These are phyloP conservation scores for Ibycter americanus DNA, from an alignment of 2,797 vertebrate species.

Conservation along the genomic window DNA sequence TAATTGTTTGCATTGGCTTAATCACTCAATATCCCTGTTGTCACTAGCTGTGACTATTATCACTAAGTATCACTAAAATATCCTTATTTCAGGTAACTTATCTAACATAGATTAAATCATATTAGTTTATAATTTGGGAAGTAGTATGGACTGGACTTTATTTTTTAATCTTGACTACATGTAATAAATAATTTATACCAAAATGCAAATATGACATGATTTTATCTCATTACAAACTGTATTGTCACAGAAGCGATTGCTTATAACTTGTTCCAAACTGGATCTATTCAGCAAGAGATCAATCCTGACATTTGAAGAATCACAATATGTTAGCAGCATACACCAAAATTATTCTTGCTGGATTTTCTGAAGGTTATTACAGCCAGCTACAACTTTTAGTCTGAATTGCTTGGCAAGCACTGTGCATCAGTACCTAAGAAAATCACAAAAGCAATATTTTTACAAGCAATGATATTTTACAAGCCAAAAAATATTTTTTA, in stretches of 20 bases:
- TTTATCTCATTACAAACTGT: not conserved
- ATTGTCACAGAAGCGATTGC: not conserved
- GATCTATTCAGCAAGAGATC: not conserved
- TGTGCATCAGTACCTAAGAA: not conserved
- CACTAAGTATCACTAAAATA: not conserved
- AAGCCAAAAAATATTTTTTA: not conserved
- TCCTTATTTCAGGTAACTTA: not conserved
- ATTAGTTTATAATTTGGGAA: not conserved
- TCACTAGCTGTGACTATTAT: not conserved
- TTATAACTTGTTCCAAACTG: not conserved
- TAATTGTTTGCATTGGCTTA: not conserved
- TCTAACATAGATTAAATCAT: not conserved
- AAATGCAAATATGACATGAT: not conserved
- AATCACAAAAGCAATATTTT: not conserved
- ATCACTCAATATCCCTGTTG: not conserved
- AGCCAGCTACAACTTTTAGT: not conserved
- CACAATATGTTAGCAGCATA: not conserved
- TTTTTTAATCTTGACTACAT: not conserved
- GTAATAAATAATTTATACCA: not conserved
- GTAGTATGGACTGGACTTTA: not conserved
- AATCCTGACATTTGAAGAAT: not conserved
- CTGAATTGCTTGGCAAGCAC: not conserved
- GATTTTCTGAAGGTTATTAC: not conserved
- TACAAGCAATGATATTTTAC: not conserved
- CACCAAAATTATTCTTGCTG: not conserved